These are phyloP conservation scores for Latheticus oryzae DNA, from an alignment of 2,888 invertebrate species.

Conservation along the genomic window DNA sequence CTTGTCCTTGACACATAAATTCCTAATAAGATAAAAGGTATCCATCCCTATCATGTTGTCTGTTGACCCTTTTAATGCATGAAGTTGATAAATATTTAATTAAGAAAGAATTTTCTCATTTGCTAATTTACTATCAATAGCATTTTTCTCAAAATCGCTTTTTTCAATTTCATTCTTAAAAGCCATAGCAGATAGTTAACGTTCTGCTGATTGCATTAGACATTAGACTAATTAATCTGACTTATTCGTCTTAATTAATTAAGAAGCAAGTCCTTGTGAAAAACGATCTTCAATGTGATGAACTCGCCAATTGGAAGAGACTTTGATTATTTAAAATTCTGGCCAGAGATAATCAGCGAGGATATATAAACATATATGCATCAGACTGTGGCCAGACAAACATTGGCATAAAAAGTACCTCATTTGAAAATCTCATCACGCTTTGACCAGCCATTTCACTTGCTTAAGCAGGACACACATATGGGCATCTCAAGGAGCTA, in stretches of 20 bases:
- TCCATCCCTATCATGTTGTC: slow-evolving; percentile 23
- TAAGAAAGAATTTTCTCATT: slow-evolving; percentile 5
- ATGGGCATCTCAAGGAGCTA: slow-evolving; percentile 50
- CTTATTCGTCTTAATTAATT: slow-evolving; percentile 21
- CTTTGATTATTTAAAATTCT: slow-evolving; percentile 43
- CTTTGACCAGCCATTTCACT: slow-evolving; percentile 50
- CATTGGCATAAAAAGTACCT: slow-evolving; percentile 46
- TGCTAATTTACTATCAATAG: not conserved
- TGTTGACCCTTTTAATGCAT: slow-evolving; percentile 17
- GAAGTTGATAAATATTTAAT: slow-evolving; percentile 20
- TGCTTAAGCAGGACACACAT: slow-evolving; percentile 49
- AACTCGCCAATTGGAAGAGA: slow-evolving; percentile 17
- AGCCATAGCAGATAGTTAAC: not conserved
- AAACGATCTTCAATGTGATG: slow-evolving; percentile 9
- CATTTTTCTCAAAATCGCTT: not conserved
- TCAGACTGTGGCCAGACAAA: slow-evolving; percentile 47
- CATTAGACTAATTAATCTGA: slow-evolving; percentile 8
- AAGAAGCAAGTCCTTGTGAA: slow-evolving; percentile 7
- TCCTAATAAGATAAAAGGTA: slow-evolving; percentile 24
- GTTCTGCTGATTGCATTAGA: slow-evolving; percentile 9
- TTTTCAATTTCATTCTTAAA: not conserved
- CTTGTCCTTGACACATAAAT: slow-evolving; percentile 36
- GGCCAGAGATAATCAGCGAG: slow-evolving; percentile 41
- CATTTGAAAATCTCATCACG: slow-evolving; percentile 52
- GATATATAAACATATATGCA: slow-evolving; percentile 45